Evolutionary conservation across 1,140 invertebrate species (phyloP).

Genomic region (Microplitis demolitor): DNA sequence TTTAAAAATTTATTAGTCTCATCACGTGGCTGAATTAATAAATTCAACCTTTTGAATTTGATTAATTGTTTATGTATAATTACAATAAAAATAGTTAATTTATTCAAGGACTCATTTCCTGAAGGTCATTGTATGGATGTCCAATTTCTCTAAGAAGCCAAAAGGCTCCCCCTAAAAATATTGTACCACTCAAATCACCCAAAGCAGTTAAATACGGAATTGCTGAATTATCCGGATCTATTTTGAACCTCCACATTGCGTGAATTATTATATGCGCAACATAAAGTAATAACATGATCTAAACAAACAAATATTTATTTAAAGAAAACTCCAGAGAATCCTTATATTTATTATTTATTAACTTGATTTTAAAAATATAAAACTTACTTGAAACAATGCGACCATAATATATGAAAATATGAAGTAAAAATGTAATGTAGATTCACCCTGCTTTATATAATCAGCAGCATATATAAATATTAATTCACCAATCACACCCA

Average conservation of each 20-base stretch:
- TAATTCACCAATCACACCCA: slow-evolving; percentile 91
- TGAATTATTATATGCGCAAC: slow-evolving; percentile 86
- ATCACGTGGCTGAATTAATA: too few relatives aligned
- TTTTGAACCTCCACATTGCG: slow-evolving; percentile 87
- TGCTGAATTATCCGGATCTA: slow-evolving; percentile 96
- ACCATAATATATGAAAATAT: slow-evolving; percentile 70
- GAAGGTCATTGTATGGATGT: too few relatives aligned
- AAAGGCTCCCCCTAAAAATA: slow-evolving; percentile 84
- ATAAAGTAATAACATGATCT: slow-evolving; percentile 81
- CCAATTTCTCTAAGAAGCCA: slow-evolving; percentile 66
- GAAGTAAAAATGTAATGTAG: slow-evolving; percentile 68
- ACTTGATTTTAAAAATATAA: background rate
- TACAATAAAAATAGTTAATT: background rate
- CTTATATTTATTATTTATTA: background rate
- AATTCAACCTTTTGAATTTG: too few relatives aligned
- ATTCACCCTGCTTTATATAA: slow-evolving; percentile 66
- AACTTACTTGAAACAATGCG: slow-evolving; percentile 67
- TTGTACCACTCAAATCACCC: slow-evolving; percentile 90
- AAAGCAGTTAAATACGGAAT: slow-evolving; percentile 95
- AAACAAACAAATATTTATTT: slow-evolving; percentile 34
- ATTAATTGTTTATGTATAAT: background rate
- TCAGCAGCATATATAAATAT: slow-evolving; percentile 87
- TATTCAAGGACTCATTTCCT: background rate
- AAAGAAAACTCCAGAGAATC: background rate
- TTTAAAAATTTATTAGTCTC: too few relatives aligned